Evolutionary conservation across 2,113 vertebrate genomes (phyloP), one percentile per base, ranked within the genome.

Genomic region (Rhineura floridana): DNA sequence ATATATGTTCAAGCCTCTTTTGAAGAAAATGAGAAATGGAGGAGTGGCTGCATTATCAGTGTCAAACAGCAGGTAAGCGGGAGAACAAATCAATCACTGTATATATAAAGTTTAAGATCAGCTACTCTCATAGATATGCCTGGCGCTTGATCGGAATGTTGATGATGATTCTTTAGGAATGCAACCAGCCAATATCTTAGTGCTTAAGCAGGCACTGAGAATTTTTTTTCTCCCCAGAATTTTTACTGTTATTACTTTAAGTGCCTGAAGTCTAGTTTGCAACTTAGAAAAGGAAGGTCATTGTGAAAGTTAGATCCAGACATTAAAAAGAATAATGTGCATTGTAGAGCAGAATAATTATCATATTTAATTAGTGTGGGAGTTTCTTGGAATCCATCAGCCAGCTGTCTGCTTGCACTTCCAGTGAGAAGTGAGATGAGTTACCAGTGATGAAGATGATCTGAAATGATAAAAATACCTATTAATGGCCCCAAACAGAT

Each of bases 351-450:
- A 89, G 44, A 93, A 88, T 85, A 92, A 59, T 95, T 90, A 84
- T 90, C 84, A 73, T 93, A 73, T 91, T 89, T 91, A 92, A 93
- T 90, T 87, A 90, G 70, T 92, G 81, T 85, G 82, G 83, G 85
- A 95, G 69, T 67, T 90, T 95, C 84, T 94, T 73, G 84, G 78
- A 63, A 91, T 81, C 75, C 85, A 90, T 90, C 87, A 94, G 72
- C 88, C 94, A 96, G 89, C 87, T 94, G 87, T 92, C 91, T 90
- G 30, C 46, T 88, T 93, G 44, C 70, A 91, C 91, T 87, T 79
- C 42, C 88, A 80, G 36, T 83, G 33, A 67, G 89, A 91, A 86
- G 48, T 93, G 59, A 55, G 81, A 78, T 80, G 83, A 89, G 69
- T 62, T 75, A 70, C 76, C 83, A 88, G 83, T 63, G 23, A 85